These are phyloP conservation scores for Pardosa pseudoannulata DNA, from an alignment of 2,888 invertebrate genomes.

Conservation along the genomic window DNA sequence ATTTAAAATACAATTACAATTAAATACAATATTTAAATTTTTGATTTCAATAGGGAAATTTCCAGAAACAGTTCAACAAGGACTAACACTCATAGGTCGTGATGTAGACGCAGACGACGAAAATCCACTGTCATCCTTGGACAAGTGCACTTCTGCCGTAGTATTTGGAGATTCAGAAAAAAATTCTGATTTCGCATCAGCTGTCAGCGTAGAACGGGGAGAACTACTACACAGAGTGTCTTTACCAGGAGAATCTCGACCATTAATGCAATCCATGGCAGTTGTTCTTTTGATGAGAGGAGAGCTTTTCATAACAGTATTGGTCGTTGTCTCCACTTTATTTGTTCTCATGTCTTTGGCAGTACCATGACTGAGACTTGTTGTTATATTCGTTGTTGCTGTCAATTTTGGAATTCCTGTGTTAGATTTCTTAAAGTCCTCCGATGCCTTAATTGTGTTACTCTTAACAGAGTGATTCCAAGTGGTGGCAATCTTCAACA, in stretches of 20 bases:
- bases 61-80: constrained; percentile 44
- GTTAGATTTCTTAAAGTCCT: constrained; percentile 17
- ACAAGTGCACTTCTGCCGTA: constrained; percentile 48
- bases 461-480: constrained; percentile 67
- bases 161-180: constrained; percentile 60
- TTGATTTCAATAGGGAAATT: too few species aligned
- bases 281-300: constrained; percentile 33
- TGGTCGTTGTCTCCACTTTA: constrained; percentile 6
- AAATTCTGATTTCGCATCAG: constrained; percentile 60
- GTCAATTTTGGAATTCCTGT: constrained; percentile 49
- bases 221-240: constrained; percentile 46
- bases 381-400: constrained; percentile 62
- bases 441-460: constrained; percentile 11
- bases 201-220: constrained; percentile 53
- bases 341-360: constrained; percentile 4
- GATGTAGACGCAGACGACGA: constrained; percentile 66
- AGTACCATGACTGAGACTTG: constrained; percentile 47
- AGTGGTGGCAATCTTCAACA: constrained; percentile 57
- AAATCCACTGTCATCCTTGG: constrained; percentile 68
- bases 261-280: constrained; percentile 31
- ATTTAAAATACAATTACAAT: too few species aligned
- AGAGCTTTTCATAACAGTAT: constrained; percentile 5
- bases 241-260: constrained; percentile 47
- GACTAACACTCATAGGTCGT: constrained; percentile 68
- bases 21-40: too few species aligned